These are phyloP conservation scores for Protomyctophum bolini DNA, from an alignment of 2,113 vertebrate genomes.

Conservation along the genomic window DNA sequence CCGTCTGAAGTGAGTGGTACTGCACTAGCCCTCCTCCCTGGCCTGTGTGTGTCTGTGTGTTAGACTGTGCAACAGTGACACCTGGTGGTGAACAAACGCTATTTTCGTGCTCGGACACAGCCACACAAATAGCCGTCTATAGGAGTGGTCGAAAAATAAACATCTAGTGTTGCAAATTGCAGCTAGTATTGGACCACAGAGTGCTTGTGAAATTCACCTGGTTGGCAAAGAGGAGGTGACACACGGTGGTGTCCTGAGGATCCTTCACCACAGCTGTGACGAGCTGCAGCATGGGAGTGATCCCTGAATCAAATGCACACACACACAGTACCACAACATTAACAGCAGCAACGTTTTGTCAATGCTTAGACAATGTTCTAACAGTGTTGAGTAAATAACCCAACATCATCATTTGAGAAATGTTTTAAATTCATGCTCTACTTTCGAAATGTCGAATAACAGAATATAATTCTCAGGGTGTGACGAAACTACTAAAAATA, in stretches of 20 bases:
- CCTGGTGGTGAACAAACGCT: background rate
- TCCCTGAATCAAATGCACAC: conserved; percentile 77
- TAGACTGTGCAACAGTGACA: no score
- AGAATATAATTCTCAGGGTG: background rate
- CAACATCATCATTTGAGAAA: no score
- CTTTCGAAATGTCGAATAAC: background rate
- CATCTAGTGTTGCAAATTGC: no score
- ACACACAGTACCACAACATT: background rate
- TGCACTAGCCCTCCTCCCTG: no score
- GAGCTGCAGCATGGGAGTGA: conserved; percentile 96
- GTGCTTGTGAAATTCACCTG: conserved; percentile 80
- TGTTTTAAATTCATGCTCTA: no score
- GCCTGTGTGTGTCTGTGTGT: no score
- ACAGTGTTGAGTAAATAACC: no score
- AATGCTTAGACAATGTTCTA: background rate
- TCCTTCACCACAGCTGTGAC: conserved; percentile 90
- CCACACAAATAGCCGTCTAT: no score
- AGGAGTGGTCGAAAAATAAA: no score
- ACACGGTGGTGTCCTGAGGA: conserved; percentile 84
- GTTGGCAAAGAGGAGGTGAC: conserved; percentile 95
- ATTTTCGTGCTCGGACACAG: no score
- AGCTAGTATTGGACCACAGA: no score
- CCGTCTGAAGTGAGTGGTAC: background rate
- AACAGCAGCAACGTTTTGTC: background rate
- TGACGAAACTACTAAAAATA: no score